Percentiles rank a stretch among this genome's conserved stretches.
Evolutionary conservation across 2,113 vertebrate genomes (phyloP).

Genomic region (Danionella cerebrum): DNA sequence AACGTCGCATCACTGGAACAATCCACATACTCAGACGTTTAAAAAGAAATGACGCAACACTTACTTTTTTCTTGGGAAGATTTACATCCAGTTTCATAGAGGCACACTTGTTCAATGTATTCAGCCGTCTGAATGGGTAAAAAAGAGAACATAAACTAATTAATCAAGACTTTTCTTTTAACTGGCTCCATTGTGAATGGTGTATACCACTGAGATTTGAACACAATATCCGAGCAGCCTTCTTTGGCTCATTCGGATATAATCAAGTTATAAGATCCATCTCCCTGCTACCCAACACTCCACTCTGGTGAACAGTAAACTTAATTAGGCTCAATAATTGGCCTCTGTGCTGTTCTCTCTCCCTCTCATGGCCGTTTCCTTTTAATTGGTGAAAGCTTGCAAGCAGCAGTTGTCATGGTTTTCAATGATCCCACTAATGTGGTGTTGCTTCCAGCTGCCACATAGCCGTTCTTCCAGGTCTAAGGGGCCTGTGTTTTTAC

Average conservation of each 20-base stretch:
- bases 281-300: not conserved
- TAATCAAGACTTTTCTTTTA: not conserved
- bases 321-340: conserved; percentile 50
- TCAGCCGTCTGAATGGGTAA: conserved; percentile 77
- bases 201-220: not conserved
- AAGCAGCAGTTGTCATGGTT: conserved; percentile 1
- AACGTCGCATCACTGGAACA: not conserved
- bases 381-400: conserved; percentile 33
- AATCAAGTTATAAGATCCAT: conserved; percentile 14
- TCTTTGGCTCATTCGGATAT: not conserved
- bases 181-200: not conserved
- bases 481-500: not conserved
- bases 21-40: not conserved
- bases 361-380: conserved; percentile 21
- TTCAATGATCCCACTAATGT: conserved; percentile 8
- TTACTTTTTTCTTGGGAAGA: conserved; percentile 95
- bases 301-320: conserved; percentile 27
- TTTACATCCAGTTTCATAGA: conserved; percentile 98
- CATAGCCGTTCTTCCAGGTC: not conserved
- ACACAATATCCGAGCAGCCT: not conserved
- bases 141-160: conserved; percentile 5
- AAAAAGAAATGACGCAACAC: conserved; percentile 22
- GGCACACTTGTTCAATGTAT: conserved; percentile 95
- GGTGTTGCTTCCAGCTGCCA: conserved; percentile 1
- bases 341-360: conserved; percentile 33